Evolutionary conservation across 1,140 invertebrate species (phyloP), one percentile per base, ranked within the genome.

Genomic region (Colletes gigas): DNA sequence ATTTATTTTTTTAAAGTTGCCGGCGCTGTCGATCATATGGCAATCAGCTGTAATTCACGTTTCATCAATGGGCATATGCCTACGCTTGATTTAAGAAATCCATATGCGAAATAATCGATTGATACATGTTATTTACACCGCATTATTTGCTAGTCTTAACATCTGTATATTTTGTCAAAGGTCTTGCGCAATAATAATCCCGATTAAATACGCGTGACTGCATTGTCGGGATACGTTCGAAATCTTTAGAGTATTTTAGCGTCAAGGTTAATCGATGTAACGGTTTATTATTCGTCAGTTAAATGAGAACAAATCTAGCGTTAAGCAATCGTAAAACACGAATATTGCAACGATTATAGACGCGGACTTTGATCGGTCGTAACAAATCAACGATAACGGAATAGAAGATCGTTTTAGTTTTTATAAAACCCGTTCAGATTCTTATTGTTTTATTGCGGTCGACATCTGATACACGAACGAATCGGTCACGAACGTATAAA

Each of bases 11-110:
- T 12, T 0, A 21, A 9, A 17, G 87, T 91, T 91, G 89, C 62
- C 71, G 39, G 14, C 50, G 30, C 50, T 85, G 81, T 71, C 85
- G 89, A 90, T 90, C 90, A 91, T 91, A 90, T 90, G 90, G 88
- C 82, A 90, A 88, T 91, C 90, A 91, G 90, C 90, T 90, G 90
- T 90, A 84, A 76, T 78, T 78, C 81, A 78, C 67, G 68, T 66
- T 71, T 78, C 47, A 39, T 59, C 62, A 14, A 65, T 78, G 39
- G 41, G 66, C 54, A 67, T 57, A 69, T 69, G 75, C 10, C 59
- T 59, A 14, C 17, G 10, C 15, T 59, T 14, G 62, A 55, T 59
- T 57, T 78, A 19, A 9, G 30, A 21, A 50, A 66, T 41, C 21
- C 39, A 21, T 17, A 44, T 7, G 0, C 54, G 1, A 19, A 21